Conservation (phyloP, 2,113 vertebrate species). For the Leptosomus discolor region DNA sequence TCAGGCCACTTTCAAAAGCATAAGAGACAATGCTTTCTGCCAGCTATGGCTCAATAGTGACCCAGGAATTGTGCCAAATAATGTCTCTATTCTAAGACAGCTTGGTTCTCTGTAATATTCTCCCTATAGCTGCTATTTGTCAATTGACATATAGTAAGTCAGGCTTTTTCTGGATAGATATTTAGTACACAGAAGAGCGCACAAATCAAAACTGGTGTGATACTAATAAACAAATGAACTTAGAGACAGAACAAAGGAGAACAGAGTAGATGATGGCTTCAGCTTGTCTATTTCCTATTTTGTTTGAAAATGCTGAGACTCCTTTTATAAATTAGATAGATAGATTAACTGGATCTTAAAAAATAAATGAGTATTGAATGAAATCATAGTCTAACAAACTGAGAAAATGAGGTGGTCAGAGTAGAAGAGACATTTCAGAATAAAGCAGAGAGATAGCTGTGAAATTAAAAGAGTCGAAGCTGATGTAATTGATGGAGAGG, state of each 20-base stretch:
- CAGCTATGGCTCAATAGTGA: background rate
- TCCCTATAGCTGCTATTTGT: background rate
- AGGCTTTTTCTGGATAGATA: background rate
- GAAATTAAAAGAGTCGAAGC: background rate
- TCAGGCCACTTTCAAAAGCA: background rate
- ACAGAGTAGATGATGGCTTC: background rate
- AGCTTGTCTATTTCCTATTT: background rate
- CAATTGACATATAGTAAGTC: background rate
- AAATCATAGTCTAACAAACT: background rate
- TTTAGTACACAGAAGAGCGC: background rate
- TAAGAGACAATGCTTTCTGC: background rate
- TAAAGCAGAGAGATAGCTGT: background rate
- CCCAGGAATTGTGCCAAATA: background rate
- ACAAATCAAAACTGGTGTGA: background rate
- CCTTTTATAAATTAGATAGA: background rate
- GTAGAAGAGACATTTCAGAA: background rate
- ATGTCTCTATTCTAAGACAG: background rate
- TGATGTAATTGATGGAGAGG: background rate
- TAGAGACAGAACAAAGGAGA: background rate
- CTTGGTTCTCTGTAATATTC: background rate
- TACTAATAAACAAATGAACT: background rate
- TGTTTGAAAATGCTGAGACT: background rate
- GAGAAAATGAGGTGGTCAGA: background rate
- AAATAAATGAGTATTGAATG: background rate
- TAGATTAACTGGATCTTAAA: background rate